Evolutionary conservation across 2,888 invertebrate genomes (phyloP), one percentile per base, ranked within the genome.

Genomic region (Phengaris arion): DNA sequence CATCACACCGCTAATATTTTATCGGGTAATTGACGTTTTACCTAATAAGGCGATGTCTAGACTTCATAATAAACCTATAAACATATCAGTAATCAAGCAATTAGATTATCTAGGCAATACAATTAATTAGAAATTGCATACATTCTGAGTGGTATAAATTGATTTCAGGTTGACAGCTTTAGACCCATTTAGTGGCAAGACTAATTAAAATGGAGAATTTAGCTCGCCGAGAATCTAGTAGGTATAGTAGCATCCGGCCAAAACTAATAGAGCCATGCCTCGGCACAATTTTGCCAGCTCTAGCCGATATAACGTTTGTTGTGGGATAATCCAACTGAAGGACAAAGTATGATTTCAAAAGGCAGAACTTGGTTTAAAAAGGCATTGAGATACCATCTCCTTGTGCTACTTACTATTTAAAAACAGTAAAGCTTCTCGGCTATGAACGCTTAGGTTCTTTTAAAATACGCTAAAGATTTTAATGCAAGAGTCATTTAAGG

Each of bases 51-150:
- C 46, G 46, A 69, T 48, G 15, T 69, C 69, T 69, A 69, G 46
- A 69, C 69, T 48, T 64, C 64, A 48, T 69, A 48, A 48, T 69
- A 48, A 69, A 69, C 48, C 69, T 48, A 69, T 69, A 69, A 69
- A 86, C 86, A 52, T 64, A 64, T 64, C 64, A 13, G 64, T 45
- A 64, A 64, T 64, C 35, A 64, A 64, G 35, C 64, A 64, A 64
- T 64, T 64, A 64, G 64, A 35, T 45, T 64, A 64, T 22, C 64
- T 13, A 64, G 64, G 59, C 12, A 9, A 35, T 22, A 64, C 35
- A 64, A 64, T 64, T 64, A 45, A 64, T 64, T 64, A 64, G 59
- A 64, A 64, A 64, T 64, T 45, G 64, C 64, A 64, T 13, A 64
- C 64, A 35, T 12, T 5, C 64, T 45, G 22, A 57, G 8, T 2